Conservation (phyloP, 2,888 invertebrate genomes). For the Aethes cnicana region DNA sequence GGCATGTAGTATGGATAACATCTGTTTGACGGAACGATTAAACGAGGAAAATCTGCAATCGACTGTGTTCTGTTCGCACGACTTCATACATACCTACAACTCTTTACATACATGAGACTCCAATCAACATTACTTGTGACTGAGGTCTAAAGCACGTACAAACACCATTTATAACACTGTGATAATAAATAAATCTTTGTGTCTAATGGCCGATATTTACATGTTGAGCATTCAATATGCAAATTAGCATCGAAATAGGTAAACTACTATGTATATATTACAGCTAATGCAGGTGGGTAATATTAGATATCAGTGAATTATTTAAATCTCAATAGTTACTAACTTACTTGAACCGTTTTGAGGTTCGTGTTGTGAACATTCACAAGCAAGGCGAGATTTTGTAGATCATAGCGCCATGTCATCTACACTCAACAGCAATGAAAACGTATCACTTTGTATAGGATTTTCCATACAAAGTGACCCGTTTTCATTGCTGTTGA, state of each 20-base stretch:
- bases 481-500: no score
- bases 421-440: no score
- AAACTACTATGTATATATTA: conserved; percentile 19
- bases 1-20: conserved; percentile 66
- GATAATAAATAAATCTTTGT: conserved; percentile 49
- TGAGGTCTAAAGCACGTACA: conserved; percentile 5
- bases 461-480: no score
- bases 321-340: conserved; percentile 17
- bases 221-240: conserved; percentile 47
- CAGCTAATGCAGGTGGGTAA: conserved; percentile 4
- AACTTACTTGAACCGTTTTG: background rate
- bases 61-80: conserved; percentile 27
- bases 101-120: background rate
- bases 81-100: background rate
- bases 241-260: conserved; percentile 44
- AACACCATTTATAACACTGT: conserved; percentile 28
- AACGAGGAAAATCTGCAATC: conserved; percentile 57
- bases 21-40: conserved; percentile 72
- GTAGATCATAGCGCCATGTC: background rate
- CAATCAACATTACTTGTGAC: background rate
- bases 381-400: background rate
- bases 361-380: conserved; percentile 6
- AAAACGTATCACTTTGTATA: no score
- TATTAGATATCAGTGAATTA: conserved; percentile 13
- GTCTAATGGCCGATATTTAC: conserved; percentile 47